Conservation (phyloP, 2,888 invertebrate genomes). For the Macrophya annulata region DNA sequence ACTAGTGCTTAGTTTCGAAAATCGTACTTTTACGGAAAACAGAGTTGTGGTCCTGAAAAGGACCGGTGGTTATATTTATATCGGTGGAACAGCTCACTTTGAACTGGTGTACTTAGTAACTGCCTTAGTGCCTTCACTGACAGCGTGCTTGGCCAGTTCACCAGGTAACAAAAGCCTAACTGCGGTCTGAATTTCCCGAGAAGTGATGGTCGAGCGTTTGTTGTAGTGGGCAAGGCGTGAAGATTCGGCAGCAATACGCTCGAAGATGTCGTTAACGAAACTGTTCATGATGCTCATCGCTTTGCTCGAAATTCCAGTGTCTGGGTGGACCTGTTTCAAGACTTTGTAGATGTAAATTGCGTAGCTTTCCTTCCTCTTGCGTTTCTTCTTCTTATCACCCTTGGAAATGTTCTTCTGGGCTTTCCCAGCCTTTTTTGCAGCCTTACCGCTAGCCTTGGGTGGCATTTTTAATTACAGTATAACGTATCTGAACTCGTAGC, state of each 20-base stretch:
- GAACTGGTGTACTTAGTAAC: constrained; percentile 82
- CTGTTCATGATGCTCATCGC: constrained; percentile 89
- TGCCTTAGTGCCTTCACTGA: constrained; percentile 86
- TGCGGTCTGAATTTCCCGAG: constrained; percentile 87
- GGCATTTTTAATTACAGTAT: constrained; percentile 63
- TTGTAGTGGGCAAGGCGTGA: constrained; percentile 84
- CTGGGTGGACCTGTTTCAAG: constrained; percentile 83
- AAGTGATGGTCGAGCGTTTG: constrained; percentile 85
- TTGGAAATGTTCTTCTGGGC: constrained; percentile 83
- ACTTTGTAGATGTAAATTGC: constrained; percentile 85
- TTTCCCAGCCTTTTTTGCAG: constrained; percentile 81
- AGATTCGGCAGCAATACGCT: constrained; percentile 86
- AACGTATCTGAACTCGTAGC: not conserved
- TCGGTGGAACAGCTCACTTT: constrained; percentile 68
- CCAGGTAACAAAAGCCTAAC: constrained; percentile 86
- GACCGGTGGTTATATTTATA: constrained; percentile 66
- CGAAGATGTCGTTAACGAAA: constrained; percentile 89
- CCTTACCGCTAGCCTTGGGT: constrained; percentile 75
- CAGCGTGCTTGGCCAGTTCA: constrained; percentile 88
- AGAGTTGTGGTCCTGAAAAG: constrained; percentile 73
- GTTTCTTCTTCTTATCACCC: constrained; percentile 82
- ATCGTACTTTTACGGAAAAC: constrained; percentile 13
- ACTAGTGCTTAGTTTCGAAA: not conserved
- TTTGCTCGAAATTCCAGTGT: constrained; percentile 86
- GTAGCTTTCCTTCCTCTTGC: constrained; percentile 83